Conservation (phyloP, 2,888 invertebrate species). For the Ptychoptera contaminata region DNA sequence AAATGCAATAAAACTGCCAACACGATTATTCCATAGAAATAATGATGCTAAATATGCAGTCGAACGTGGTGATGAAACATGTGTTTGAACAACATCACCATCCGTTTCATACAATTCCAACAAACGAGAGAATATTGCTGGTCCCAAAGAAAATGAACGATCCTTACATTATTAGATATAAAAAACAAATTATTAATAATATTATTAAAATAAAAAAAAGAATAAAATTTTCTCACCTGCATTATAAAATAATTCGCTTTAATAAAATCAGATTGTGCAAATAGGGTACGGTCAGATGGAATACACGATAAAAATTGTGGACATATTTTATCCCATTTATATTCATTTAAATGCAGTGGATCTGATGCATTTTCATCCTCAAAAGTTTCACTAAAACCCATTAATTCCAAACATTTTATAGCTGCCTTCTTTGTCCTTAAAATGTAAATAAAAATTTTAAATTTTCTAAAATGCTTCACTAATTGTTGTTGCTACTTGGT, state of each 20-base stretch:
- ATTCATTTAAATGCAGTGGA: conserved; percentile 19
- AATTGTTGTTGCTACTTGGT: conserved; percentile 26
- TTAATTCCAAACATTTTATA: conserved; percentile 4
- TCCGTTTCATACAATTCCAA: conserved; percentile 42
- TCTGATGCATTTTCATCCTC: conserved; percentile 11
- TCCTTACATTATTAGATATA: conserved; percentile 39
- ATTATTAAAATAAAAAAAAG: background rate
- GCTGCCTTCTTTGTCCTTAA: conserved; percentile 15
- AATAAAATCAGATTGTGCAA: conserved; percentile 40
- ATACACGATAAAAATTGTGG: conserved; percentile 38
- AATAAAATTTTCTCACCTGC: conserved; percentile 29
- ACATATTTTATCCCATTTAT: conserved; percentile 32
- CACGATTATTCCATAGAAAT: conserved; percentile 39
- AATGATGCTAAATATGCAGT: conserved; percentile 63
- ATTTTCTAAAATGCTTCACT: conserved; percentile 12
- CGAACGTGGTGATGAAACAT: conserved; percentile 61
- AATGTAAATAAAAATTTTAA: background rate
- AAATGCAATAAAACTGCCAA: conserved; percentile 42
- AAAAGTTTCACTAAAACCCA: conserved; percentile 13
- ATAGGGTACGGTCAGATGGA: conserved; percentile 34
- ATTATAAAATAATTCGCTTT: conserved; percentile 38
- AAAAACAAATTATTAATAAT: background rate
- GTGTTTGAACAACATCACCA: conserved; percentile 64
- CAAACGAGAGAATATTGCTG: conserved; percentile 55
- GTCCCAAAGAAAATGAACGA: conserved; percentile 64